Conservation (phyloP, 2,113 vertebrate genomes). For the Cebidichthys violaceus region DNA sequence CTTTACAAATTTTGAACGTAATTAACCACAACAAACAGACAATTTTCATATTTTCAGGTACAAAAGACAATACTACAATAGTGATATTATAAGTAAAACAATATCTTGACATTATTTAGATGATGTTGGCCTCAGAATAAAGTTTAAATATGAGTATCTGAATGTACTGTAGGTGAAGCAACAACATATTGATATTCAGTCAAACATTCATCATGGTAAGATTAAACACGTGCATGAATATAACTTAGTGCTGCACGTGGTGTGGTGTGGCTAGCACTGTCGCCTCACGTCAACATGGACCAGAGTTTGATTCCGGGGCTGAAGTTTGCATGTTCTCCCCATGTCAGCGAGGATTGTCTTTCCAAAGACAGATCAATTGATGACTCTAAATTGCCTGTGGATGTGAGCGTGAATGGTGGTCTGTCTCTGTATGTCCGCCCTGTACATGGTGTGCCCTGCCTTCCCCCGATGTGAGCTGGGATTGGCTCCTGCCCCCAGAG, state of each 20-base stretch:
- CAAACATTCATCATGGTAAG: neutral
- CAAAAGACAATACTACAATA: neutral
- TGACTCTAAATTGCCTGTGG: too few relatives aligned
- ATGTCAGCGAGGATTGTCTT: too few relatives aligned
- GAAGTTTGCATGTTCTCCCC: too few relatives aligned
- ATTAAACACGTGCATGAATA: neutral
- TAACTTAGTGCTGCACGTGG: neutral
- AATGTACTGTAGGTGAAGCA: neutral
- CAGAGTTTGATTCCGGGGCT: too few relatives aligned
- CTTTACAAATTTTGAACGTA: neutral
- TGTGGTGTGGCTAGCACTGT: too few relatives aligned
- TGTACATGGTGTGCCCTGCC: neutral
- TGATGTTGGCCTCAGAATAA: neutral
- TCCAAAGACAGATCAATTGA: too few relatives aligned
- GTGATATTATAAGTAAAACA: neutral
- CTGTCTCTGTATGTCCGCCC: too few relatives aligned
- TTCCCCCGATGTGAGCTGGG: neutral
- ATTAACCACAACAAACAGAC: neutral
- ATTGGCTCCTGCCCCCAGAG: too few relatives aligned
- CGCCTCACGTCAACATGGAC: too few relatives aligned
- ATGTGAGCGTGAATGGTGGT: too few relatives aligned
- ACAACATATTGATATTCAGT: neutral
- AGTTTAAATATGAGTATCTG: neutral
- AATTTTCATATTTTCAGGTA: neutral
- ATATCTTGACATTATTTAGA: neutral